phyloP scores from a whole-genome alignment of 1,140 invertebrate species.

The Temnothorax longispinosus region DNA sequence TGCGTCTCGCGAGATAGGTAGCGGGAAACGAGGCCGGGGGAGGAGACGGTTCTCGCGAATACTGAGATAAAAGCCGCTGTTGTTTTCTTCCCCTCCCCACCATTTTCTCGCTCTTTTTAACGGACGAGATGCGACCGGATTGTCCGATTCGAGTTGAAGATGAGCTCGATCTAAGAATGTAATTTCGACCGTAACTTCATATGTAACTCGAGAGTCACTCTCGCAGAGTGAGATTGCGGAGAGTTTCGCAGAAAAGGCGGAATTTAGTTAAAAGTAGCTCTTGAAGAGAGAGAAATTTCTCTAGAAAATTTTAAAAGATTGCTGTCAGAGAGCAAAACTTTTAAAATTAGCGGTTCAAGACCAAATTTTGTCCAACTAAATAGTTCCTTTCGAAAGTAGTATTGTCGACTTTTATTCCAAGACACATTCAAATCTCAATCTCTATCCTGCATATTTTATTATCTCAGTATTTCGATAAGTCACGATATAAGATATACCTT shows the following conservation, averaged over 20 bases:
- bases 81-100: constrained; percentile 5
- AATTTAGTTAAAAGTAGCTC: not conserved
- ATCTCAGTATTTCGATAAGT: not conserved
- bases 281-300: not conserved
- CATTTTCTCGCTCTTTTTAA: not conserved
- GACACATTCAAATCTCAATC: not conserved
- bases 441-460: not conserved
- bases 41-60: constrained; percentile 35
- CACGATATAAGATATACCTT: not conserved
- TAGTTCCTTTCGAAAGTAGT: not conserved
- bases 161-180: constrained; percentile 25
- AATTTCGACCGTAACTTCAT: constrained; percentile 26
- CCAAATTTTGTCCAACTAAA: not conserved
- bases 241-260: not conserved
- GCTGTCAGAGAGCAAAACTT: not conserved
- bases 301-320: not conserved
- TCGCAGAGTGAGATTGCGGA: not conserved
- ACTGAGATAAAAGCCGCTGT: constrained; percentile 65
- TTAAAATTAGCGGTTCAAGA: not conserved
- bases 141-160: constrained; percentile 31
- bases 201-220: constrained; percentile 15
- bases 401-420: not conserved
- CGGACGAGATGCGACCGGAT: constrained; percentile 29
- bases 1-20: constrained; percentile 51
- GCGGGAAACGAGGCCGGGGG: constrained; percentile 1